These are phyloP conservation scores for Probaryconus sp. DNA, from an alignment of 1,140 invertebrate genomes.

Conservation along the genomic window DNA sequence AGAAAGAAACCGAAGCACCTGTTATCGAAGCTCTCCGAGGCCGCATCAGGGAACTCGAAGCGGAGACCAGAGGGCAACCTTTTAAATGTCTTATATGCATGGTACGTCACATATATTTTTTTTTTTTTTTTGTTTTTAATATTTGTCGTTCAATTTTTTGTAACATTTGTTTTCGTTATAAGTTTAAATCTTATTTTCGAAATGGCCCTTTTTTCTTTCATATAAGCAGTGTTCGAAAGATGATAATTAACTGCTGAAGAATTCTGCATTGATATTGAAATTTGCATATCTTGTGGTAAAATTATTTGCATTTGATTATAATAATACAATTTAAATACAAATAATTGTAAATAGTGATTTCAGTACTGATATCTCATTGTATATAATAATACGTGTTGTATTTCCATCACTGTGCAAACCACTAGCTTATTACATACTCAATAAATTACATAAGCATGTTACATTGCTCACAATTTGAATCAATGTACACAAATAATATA, in stretches of 20 bases:
- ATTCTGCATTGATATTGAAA: no score
- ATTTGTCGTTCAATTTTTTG: slow-evolving; percentile 16
- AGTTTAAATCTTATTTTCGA: no score
- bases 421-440: slow-evolving; percentile 33
- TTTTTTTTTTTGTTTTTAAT: neutral
- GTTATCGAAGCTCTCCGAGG: slow-evolving; percentile 86
- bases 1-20: slow-evolving; percentile 79
- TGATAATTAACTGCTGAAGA: no score
- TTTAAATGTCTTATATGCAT: slow-evolving; percentile 93
- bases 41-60: slow-evolving; percentile 84
- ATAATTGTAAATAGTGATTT: slow-evolving; percentile 46
- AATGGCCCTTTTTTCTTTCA: no score
- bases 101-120: slow-evolving; percentile 77
- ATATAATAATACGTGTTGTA: slow-evolving; percentile 32
- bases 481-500: slow-evolving; percentile 14
- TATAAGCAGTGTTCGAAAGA: no score
- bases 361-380: slow-evolving; percentile 29
- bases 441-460: slow-evolving; percentile 41
- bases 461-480: slow-evolving; percentile 17
- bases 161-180: neutral
- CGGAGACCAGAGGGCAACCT: slow-evolving; percentile 79
- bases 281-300: no score
- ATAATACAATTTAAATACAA: no score
- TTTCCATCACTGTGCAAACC: slow-evolving; percentile 45
- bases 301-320: no score